Percentiles rank a stretch among this genome's conserved stretches.
phyloP scores from a whole-genome alignment of 2,797 vertebrate genomes.

The Xerus rutilus region DNA sequence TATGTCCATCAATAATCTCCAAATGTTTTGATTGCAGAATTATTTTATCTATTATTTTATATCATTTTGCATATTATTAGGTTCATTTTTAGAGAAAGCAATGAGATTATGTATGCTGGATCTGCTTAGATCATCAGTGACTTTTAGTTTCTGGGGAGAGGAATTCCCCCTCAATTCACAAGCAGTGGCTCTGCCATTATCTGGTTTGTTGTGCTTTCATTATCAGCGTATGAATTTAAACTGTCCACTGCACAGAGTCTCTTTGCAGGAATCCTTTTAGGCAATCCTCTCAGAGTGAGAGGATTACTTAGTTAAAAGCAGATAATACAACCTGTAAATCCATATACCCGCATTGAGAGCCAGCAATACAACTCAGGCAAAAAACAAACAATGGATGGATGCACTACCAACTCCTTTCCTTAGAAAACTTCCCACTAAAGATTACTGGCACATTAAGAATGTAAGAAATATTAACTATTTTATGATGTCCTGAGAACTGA shows the following conservation, averaged over 20 bases:
- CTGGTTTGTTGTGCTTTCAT: neutral
- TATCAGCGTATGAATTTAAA: neutral
- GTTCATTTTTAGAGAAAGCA: neutral
- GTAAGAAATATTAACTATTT: neutral
- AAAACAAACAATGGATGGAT: neutral
- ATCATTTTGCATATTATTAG: neutral
- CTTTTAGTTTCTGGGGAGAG: neutral
- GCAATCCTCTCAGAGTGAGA: neutral
- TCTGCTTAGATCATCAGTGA: neutral
- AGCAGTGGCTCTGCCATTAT: neutral
- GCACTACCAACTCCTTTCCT: neutral
- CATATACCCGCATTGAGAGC: neutral
- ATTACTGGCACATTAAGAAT: neutral
- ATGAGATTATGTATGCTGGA: neutral
- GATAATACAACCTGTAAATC: neutral
- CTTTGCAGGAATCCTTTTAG: neutral
- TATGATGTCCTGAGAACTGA: neutral
- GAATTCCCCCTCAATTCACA: neutral
- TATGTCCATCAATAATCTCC: neutral
- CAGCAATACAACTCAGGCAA: neutral
- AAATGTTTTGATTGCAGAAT: neutral
- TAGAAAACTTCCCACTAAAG: neutral
- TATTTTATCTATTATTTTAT: neutral
- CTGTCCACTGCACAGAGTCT: neutral
- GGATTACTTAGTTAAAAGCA: slow-evolving; percentile 15